Base-by-base conservation (phyloP, 2,888 invertebrate species). In the Clitarchus hookeri region DNA sequence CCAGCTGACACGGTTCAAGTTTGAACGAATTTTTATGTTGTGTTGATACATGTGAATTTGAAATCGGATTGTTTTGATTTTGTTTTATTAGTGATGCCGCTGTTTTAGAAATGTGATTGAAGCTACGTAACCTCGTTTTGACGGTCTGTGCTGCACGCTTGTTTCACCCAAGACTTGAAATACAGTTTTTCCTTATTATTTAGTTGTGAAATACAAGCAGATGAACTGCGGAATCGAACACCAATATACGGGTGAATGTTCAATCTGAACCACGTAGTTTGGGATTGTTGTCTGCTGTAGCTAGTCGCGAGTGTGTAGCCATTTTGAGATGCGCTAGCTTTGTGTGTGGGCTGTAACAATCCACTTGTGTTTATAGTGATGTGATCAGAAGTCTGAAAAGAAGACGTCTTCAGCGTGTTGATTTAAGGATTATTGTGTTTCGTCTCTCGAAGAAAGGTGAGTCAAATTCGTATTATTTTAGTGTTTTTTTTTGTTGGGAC, bases 241-340 rank as follows among this genome's bases (percentile, higher is more conserved):
- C 65, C n/a, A 19, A 23, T 0, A 65, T 65, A 65, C 65, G 65
- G 11, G 65, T 65, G 65, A 65, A n/a, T 65, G 65, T 65, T 65
- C 1, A 65, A 19, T 65, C n/a, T 65, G 65, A 65, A n/a, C 65
- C 23, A 65, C 65, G 65, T 65, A 65, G 65, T 65, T 23, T 23
- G 23, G n/a, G 65, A 65, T 65, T 65, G 65, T 65, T 65, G 65
- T 65, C 65, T 53, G 53, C 53, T 53, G 53, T 53, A 12, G 65
- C 65, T n/a, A 65, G 65, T 65, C 65, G 65, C 65, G 65, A 82
- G 82, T 82, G 82, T 82, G 82, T 82, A 82, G 82, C 82, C 82
- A 82, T 82, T 82, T 82, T 82, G 82, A 82, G 82, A 44, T 82
- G 44, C 82, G 65, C 65, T 65, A 65, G 65, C 65, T 65, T 65